A percentile compares a stretch with the other conserved stretches of the same genome.
Conservation (phyloP, 1,140 invertebrate species). For the Brachionus paranguensis region DNA sequence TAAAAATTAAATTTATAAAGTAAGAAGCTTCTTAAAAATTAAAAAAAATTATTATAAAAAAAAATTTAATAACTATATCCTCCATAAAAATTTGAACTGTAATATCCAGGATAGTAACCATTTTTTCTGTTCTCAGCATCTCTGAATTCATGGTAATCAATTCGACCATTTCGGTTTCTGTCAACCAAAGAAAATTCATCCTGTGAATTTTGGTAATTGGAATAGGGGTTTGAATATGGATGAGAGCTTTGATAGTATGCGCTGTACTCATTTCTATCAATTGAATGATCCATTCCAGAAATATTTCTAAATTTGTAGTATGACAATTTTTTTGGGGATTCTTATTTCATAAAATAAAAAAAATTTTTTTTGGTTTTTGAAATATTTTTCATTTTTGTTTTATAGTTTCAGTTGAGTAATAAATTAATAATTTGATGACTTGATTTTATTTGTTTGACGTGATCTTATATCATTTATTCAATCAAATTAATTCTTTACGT, state of each 20-base stretch:
- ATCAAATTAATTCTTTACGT: no score
- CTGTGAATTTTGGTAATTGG: neutral
- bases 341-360: no score
- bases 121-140: neutral
- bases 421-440: no score
- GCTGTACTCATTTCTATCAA: neutral
- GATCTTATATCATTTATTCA: no score
- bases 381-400: no score
- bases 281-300: neutral
- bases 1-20: no score
- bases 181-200: neutral
- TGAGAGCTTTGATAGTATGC: neutral
- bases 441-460: no score
- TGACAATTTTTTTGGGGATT: neutral
- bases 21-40: no score
- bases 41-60: no score
- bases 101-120: neutral
- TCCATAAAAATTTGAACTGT: neutral
- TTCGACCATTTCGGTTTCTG: neutral
- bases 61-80: neutral
- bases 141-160: slow-evolving; percentile 10
- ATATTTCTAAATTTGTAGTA: neutral
- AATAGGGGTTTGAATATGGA: neutral
- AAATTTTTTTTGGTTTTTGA: no score
- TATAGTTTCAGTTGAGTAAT: no score